These are phyloP conservation scores for Pycnomerus fuliginosus DNA, from an alignment of 2,888 invertebrate genomes.

Conservation along the genomic window DNA sequence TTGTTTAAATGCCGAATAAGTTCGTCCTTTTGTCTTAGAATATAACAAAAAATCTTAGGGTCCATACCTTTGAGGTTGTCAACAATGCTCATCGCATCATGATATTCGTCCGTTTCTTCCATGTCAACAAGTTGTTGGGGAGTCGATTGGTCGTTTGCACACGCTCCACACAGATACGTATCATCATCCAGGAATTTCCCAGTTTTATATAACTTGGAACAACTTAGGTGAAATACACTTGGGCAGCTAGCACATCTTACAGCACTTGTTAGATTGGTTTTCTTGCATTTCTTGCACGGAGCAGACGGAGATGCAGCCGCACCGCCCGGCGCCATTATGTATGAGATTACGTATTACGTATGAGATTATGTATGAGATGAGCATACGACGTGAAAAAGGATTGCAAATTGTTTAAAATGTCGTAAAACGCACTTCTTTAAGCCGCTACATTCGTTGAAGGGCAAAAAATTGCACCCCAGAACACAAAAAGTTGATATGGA, in stretches of 20 bases:
- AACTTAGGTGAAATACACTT: slow-evolving; percentile 1
- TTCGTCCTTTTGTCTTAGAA: not conserved
- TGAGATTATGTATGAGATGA: too few species aligned
- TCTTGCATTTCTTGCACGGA: not conserved
- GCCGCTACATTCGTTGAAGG: too few species aligned
- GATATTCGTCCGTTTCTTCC: too few species aligned
- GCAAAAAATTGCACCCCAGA: too few species aligned
- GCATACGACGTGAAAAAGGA: too few species aligned
- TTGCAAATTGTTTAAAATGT: too few species aligned
- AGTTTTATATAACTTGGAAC: slow-evolving; percentile 1
- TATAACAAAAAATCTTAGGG: not conserved
- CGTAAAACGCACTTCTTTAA: too few species aligned
- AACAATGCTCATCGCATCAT: too few species aligned
- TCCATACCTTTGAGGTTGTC: too few species aligned
- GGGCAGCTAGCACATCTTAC: not conserved
- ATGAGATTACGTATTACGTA: too few species aligned
- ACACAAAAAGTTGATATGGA: too few species aligned
- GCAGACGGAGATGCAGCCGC: not conserved
- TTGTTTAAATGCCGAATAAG: not conserved
- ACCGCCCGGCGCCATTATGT: not conserved
- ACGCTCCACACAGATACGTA: not conserved
- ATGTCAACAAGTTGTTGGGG: not conserved
- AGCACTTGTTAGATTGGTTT: slow-evolving; percentile 1
- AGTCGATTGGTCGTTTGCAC: not conserved
- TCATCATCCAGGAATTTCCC: not conserved